Evolutionary conservation across 2,113 vertebrate genomes (phyloP).

Genomic region (Eidolon helvum): DNA sequence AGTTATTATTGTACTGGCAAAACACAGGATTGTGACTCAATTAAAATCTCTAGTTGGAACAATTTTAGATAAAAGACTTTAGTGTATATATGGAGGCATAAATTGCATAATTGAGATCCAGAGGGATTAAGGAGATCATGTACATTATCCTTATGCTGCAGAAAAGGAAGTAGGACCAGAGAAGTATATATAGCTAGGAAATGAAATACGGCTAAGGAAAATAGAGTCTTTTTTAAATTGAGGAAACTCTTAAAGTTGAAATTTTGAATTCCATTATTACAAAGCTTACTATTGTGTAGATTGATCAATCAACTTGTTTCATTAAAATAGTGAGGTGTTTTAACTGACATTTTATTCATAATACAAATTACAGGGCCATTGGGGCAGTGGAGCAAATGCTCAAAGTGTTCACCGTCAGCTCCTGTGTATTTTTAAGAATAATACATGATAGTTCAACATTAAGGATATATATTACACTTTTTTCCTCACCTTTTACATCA

Average conservation of each 20-base stretch:
- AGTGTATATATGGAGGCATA: background rate
- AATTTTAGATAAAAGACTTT: background rate
- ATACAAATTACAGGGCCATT: background rate
- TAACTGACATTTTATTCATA: slow-evolving; percentile 20
- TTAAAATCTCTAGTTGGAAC: background rate
- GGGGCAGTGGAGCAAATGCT: background rate
- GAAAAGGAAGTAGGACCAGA: background rate
- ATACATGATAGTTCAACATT: background rate
- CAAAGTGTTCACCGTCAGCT: background rate
- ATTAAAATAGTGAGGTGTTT: background rate
- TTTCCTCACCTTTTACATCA: background rate
- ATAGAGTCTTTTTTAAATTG: background rate
- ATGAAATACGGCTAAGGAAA: background rate
- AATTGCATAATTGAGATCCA: background rate
- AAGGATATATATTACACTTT: background rate
- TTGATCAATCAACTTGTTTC: background rate
- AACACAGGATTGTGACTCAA: background rate
- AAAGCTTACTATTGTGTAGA: background rate
- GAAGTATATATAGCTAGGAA: background rate
- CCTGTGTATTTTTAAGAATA: background rate
- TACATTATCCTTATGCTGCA: background rate
- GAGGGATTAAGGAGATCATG: background rate
- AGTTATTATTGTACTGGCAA: background rate
- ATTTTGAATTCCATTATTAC: background rate
- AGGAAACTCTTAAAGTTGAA: background rate